phyloP scores from a whole-genome alignment of 2,888 invertebrate genomes.

The Apomyelois bistriatella region DNA sequence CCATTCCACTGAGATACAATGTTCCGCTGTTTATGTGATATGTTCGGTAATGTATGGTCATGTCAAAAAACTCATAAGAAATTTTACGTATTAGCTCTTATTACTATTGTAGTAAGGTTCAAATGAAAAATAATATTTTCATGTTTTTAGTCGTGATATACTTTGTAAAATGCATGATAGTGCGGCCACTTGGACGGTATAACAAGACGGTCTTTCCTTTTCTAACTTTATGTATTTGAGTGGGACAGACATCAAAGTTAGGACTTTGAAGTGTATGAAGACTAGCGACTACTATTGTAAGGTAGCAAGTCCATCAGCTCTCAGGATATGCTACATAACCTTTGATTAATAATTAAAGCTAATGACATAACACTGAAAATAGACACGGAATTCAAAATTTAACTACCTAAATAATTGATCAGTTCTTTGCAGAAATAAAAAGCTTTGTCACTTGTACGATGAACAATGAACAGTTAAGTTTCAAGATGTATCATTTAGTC shows the following conservation, averaged over 20 bases:
- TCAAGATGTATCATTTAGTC: no score
- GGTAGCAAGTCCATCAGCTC: not conserved
- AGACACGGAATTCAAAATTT: no score
- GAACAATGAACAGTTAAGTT: no score
- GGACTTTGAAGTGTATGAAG: constrained; percentile 6
- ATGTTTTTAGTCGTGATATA: not conserved
- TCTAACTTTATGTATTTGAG: not conserved
- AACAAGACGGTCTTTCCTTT: not conserved
- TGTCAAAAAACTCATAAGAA: no score
- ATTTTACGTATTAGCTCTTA: no score
- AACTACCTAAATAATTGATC: no score
- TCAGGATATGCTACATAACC: not conserved
- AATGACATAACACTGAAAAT: no score
- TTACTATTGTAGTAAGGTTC: no score
- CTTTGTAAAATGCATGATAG: constrained; percentile 8
- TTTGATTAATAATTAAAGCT: no score
- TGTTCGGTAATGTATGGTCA: not conserved
- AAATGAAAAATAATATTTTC: no score
- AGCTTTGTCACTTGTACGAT: no score
- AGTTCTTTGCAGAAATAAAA: no score
- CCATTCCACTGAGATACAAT: not conserved
- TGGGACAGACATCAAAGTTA: not conserved
- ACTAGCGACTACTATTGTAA: not conserved
- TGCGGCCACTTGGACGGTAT: not conserved
- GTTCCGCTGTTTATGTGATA: not conserved